A percentile compares a stretch with the other conserved stretches of the same genome.
Conservation (phyloP, 2,797 vertebrate species). For the Heliangelus exortis region DNA sequence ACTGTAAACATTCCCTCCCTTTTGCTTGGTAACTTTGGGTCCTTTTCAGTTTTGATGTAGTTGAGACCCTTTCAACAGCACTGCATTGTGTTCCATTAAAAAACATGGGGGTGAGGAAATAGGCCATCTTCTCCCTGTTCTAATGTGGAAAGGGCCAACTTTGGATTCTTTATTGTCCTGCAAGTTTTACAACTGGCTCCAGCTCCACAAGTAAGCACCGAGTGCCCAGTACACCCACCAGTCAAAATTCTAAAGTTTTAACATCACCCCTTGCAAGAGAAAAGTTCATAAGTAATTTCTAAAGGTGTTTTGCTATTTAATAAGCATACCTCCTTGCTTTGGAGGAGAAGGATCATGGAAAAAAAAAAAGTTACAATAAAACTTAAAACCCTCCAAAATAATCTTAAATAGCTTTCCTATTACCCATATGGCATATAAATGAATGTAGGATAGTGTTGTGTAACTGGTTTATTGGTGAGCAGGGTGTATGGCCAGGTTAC, state of each 20-base stretch:
- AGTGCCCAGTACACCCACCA: not conserved
- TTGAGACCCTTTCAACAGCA: not conserved
- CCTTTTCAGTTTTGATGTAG: not conserved
- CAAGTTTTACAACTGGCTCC: not conserved
- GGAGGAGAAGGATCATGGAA: not conserved
- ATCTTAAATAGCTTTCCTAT: constrained; percentile 32
- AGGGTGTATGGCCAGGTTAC: constrained; percentile 26
- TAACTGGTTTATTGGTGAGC: constrained; percentile 40
- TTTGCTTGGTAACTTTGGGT: not conserved
- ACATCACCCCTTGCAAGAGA: not conserved
- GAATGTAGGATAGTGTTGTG: not conserved
- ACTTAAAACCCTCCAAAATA: constrained; percentile 33
- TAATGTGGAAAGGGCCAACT: not conserved
- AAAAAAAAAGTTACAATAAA: constrained; percentile 5
- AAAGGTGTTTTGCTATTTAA: constrained; percentile 46
- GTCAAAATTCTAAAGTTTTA: not conserved
- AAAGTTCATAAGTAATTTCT: constrained; percentile 14
- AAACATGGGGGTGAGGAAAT: not conserved
- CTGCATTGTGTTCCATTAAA: not conserved
- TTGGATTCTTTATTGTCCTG: not conserved
- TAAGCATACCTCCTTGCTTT: constrained; percentile 21
- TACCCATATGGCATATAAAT: constrained; percentile 51
- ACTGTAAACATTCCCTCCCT: not conserved
- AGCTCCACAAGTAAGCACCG: not conserved
- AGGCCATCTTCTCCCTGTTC: not conserved